phyloP scores from a whole-genome alignment of 64 coral and sea anemone genomes.

The Catalaphyllia jardinei region DNA sequence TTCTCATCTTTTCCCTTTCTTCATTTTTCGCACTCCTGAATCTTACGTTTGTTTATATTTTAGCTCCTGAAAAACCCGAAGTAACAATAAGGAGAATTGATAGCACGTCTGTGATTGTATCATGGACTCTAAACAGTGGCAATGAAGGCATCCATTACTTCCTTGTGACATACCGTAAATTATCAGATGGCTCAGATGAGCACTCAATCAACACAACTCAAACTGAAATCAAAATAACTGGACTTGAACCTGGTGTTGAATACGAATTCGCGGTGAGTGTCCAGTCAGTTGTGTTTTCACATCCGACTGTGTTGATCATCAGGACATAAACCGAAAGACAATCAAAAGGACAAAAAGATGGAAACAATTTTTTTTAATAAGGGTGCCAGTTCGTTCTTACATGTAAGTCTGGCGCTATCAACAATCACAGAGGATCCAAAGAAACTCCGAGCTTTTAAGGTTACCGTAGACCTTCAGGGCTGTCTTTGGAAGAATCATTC shows the following conservation, averaged over 20 bases:
- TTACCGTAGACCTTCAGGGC: too few species aligned
- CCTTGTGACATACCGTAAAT: constrained; percentile 11
- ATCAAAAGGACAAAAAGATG: background rate
- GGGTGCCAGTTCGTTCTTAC: too few species aligned
- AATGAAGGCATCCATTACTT: constrained; percentile 47
- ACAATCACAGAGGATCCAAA: too few species aligned
- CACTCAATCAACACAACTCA: constrained; percentile 43
- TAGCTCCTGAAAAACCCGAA: constrained; percentile 46
- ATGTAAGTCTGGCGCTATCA: too few species aligned
- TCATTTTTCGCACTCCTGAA: background rate
- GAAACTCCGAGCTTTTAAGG: too few species aligned
- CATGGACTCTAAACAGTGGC: constrained; percentile 40
- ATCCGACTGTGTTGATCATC: background rate
- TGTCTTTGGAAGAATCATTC: too few species aligned
- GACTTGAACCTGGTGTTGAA: constrained; percentile 38
- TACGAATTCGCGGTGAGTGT: constrained; percentile 51
- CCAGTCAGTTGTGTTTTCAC: background rate
- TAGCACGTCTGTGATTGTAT: constrained; percentile 36
- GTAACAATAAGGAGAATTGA: constrained; percentile 31
- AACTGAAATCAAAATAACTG: constrained; percentile 23
- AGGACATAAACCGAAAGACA: background rate
- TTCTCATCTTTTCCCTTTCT: background rate
- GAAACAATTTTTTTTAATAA: too few species aligned
- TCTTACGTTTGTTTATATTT: background rate
- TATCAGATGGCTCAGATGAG: background rate